A percentile compares a stretch with the other conserved stretches of the same genome.
Conservation (phyloP, 2,113 vertebrate genomes). For the Arothron firmamentum region DNA sequence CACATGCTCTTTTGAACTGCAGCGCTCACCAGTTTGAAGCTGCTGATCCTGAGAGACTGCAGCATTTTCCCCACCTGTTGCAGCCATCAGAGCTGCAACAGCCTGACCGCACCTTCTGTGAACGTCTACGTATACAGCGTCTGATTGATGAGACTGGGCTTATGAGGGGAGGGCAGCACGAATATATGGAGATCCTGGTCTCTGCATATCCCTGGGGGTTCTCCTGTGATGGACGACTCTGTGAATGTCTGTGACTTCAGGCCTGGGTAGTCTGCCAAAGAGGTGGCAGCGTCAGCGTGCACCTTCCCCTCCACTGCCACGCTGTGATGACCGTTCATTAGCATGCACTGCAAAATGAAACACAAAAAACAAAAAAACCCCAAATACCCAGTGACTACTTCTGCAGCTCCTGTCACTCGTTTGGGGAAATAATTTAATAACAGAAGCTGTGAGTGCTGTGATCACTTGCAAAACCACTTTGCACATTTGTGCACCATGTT, state of each 20-base stretch:
- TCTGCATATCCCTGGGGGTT: constrained; percentile 16
- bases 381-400: constrained; percentile 64
- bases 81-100: constrained; percentile 32
- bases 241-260: constrained; percentile 31
- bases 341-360: constrained; percentile 56
- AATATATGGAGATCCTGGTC: constrained; percentile 32
- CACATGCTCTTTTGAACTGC: constrained; percentile 11
- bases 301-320: constrained; percentile 24
- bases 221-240: constrained; percentile 51
- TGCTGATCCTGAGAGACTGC: constrained; percentile 52
- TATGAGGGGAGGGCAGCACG: constrained; percentile 10
- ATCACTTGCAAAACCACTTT: constrained; percentile 60
- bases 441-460: constrained; percentile 60
- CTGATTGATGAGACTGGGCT: constrained; percentile 12
- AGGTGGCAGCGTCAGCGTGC: constrained; percentile 11
- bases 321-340: constrained; percentile 72
- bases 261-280: constrained; percentile 24
- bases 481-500: constrained; percentile 22
- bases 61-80: constrained; percentile 60
- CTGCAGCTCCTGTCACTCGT: constrained; percentile 66
- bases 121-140: constrained; percentile 1
- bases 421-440: constrained; percentile 75
- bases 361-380: no score
- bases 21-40: constrained; percentile 25
- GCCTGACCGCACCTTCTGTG: constrained; percentile 32